Base-by-base conservation (phyloP, 2,888 invertebrate species). In the Ophonus ardosiacus region DNA sequence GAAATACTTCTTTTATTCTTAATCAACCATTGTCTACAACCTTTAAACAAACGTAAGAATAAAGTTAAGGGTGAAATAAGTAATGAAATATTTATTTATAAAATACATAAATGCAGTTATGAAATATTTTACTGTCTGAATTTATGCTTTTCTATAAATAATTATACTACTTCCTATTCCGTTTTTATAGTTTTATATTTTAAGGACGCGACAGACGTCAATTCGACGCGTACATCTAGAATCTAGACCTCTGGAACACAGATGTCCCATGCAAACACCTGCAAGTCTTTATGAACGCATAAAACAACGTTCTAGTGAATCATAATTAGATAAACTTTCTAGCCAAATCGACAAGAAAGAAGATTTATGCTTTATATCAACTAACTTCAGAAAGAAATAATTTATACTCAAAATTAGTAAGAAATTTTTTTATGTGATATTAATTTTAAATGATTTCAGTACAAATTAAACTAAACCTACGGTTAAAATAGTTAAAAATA, bases 301-400 rank as follows among this genome's bases (percentile, higher is more conserved):
- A 76, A 76, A 76, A 83, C 83, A 61, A 81, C 68, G 81, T 71
- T 81, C 81, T 71, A 56, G 71, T 71, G 71, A 82, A 82, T 82
- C 82, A 82, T 71, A 82, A 82, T 82, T 82, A 81, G 81, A 81
- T 81, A 81, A 81, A 81, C 38, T 81, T 81, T 65, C 61, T 18
- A 79, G 79, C 31, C 10, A 31, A 40, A 81, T 63, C 7, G 40
- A 21, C 40, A 56, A 38, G 31, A 40, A 21, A 2, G 1, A 51
- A 13, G 10, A 51, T 51, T 51, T 51, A 51, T 51, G 43, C 43
- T 51, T 51, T 51, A 51, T 13, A 10, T 2, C 7, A 51, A 5
- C 43, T 51, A 51, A 51, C 6, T 10, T 4, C 43, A 51, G 10
- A 51, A 51, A 51, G 43, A 51, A 10, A 4, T 51, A 10, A 4